Evolutionary conservation across 2,113 vertebrate species (phyloP).

Genomic region (Pelobates fuscus): DNA sequence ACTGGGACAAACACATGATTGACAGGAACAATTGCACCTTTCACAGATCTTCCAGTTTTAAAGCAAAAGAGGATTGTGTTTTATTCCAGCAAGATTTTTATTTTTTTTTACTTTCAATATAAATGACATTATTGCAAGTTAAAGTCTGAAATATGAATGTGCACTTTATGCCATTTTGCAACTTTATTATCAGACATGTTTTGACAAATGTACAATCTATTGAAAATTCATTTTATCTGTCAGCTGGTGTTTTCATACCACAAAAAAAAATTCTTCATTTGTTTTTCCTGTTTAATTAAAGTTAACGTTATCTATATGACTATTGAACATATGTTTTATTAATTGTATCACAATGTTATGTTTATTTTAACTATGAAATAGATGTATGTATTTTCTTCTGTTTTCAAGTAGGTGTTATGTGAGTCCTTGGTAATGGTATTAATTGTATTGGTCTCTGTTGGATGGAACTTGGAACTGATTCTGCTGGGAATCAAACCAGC

Average conservation of each 20-base stretch:
- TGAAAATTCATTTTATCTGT: background rate
- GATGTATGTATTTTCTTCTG: too few species aligned
- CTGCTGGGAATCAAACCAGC: too few species aligned
- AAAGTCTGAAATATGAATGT: conserved; percentile 31
- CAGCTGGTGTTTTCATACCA: background rate
- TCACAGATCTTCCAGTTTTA: conserved; percentile 53
- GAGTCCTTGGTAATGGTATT: too few species aligned
- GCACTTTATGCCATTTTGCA: conserved; percentile 19
- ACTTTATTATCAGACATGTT: conserved; percentile 26
- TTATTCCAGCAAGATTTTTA: conserved; percentile 36
- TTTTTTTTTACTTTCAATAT: conserved; percentile 44
- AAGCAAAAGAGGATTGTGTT: conserved; percentile 50
- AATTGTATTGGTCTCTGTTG: too few species aligned
- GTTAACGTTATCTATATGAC: too few species aligned
- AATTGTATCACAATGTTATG: too few species aligned
- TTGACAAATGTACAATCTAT: conserved; percentile 1
- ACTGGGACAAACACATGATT: conserved; percentile 58
- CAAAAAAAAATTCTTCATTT: background rate
- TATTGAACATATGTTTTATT: too few species aligned
- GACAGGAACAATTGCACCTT: conserved; percentile 58
- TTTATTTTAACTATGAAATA: too few species aligned
- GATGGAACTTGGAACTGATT: too few species aligned
- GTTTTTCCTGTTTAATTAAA: too few species aligned
- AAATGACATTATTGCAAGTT: conserved; percentile 48
- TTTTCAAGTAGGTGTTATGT: too few species aligned